phyloP scores from a whole-genome alignment of 2,888 invertebrate genomes.

The Caenorhabditis zanzibari region DNA sequence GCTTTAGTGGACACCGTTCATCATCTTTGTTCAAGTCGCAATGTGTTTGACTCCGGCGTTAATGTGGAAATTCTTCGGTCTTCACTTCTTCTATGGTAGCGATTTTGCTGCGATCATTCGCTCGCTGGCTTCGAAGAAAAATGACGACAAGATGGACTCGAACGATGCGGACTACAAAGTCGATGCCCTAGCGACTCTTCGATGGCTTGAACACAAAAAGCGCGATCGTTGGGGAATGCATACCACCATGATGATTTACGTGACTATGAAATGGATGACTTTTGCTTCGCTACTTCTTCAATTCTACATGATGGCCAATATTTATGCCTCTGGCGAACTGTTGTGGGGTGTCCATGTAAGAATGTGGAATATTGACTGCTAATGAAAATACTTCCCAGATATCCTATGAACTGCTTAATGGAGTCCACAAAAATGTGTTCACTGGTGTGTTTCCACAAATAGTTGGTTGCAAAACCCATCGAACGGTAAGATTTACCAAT shows the following conservation, averaged over 20 bases:
- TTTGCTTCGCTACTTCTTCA: conserved; percentile 36
- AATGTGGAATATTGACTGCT: background rate
- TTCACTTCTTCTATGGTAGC: conserved; percentile 50
- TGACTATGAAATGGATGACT: conserved; percentile 53
- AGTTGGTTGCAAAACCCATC: conserved; percentile 37
- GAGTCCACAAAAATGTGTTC: conserved; percentile 39
- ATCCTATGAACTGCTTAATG: conserved; percentile 53
- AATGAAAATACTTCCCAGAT: conserved; percentile 8
- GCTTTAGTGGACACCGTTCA: conserved; percentile 68
- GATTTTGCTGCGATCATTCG: conserved; percentile 48
- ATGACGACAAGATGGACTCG: conserved; percentile 38
- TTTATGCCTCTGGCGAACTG: conserved; percentile 46
- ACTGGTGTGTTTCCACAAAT: conserved; percentile 57
- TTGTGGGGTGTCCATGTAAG: conserved; percentile 66
- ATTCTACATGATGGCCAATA: conserved; percentile 50
- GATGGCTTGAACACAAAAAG: conserved; percentile 55
- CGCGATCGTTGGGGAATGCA: conserved; percentile 47
- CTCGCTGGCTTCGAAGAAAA: conserved; percentile 29
- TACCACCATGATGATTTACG: conserved; percentile 55
- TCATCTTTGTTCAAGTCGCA: conserved; percentile 65
- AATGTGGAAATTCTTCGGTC: conserved; percentile 53
- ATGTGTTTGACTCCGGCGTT: conserved; percentile 61
- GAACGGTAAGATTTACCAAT: conserved; percentile 25
- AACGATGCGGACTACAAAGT: conserved; percentile 19
- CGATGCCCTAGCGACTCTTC: conserved; percentile 18